These are phyloP conservation scores for Takifugu bimaculatus DNA, from an alignment of 2,113 vertebrate genomes.

Conservation along the genomic window DNA sequence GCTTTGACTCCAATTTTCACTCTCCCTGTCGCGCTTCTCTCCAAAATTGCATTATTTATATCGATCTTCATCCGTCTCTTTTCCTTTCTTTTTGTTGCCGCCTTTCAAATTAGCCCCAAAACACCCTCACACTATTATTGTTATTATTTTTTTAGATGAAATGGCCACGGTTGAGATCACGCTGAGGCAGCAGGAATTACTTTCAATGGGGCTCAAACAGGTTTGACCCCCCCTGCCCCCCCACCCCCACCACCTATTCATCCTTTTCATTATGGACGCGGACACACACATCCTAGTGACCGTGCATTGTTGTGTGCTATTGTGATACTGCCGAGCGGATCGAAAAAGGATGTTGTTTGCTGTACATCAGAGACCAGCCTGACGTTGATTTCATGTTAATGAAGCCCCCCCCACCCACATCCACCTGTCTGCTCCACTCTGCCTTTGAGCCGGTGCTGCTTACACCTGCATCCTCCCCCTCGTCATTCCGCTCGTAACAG, in stretches of 20 bases:
- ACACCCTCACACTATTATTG: conserved; percentile 15
- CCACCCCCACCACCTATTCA: conserved; percentile 10
- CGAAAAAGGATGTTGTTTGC: conserved; percentile 33
- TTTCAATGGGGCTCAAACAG: conserved; percentile 68
- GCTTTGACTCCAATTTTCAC: conserved; percentile 8
- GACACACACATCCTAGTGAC: conserved; percentile 8
- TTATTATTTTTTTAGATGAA: conserved; percentile 2
- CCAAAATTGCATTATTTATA: conserved; percentile 4
- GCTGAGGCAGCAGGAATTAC: conserved; percentile 77
- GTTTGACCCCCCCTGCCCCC: not conserved
- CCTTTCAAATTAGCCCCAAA: too few species aligned
- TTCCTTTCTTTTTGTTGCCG: not conserved
- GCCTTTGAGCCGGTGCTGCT: conserved; percentile 32
- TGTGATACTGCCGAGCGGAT: conserved; percentile 32
- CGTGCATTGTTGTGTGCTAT: conserved; percentile 3
- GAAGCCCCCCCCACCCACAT: conserved; percentile 38
- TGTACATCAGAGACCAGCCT: conserved; percentile 31
- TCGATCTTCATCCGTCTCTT: conserved; percentile 10
- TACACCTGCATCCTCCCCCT: conserved; percentile 7
- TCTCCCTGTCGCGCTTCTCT: conserved; percentile 10
- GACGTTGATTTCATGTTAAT: conserved; percentile 58
- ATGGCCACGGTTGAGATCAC: conserved; percentile 53
- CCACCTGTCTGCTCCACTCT: conserved; percentile 48
- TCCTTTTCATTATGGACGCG: conserved; percentile 28
- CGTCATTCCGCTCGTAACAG: conserved; percentile 36